Percentiles rank a stretch among this genome's conserved stretches.
phyloP scores from a whole-genome alignment of 2,797 vertebrate species.

The Myoxocephalus aenaeus region DNA sequence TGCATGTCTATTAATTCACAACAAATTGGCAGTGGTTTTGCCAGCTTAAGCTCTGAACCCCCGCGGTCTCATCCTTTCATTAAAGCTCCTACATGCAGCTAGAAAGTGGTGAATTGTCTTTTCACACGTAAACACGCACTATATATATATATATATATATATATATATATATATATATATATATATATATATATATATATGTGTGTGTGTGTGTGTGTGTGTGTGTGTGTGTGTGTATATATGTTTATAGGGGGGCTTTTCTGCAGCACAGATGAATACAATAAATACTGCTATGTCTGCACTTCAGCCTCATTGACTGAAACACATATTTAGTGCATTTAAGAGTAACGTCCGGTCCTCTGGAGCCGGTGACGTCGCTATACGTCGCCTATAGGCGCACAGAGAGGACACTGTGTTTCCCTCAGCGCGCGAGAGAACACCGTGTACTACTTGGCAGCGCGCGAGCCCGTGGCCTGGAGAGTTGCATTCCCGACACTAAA shows the following conservation, averaged over 20 bases:
- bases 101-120: not conserved
- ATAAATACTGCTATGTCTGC: not conserved
- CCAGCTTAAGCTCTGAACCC: not conserved
- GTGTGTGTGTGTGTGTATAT: no score
- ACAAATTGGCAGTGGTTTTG: not conserved
- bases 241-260: not conserved
- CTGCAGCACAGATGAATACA: not conserved
- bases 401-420: constrained; percentile 49
- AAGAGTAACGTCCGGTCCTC: no score
- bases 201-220: no score
- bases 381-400: constrained; percentile 47
- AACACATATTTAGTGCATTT: not conserved
- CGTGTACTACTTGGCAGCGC: constrained; percentile 66
- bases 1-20: not conserved
- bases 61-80: no score
- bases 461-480: constrained; percentile 8
- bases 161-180: no score
- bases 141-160: no score
- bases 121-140: not conserved
- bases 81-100: no score
- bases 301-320: not conserved
- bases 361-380: constrained; percentile 16
- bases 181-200: no score
- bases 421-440: constrained; percentile 61
- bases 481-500: not conserved